Evolutionary conservation across 2,888 invertebrate species (phyloP).

Genomic region (Parelbella ahira): DNA sequence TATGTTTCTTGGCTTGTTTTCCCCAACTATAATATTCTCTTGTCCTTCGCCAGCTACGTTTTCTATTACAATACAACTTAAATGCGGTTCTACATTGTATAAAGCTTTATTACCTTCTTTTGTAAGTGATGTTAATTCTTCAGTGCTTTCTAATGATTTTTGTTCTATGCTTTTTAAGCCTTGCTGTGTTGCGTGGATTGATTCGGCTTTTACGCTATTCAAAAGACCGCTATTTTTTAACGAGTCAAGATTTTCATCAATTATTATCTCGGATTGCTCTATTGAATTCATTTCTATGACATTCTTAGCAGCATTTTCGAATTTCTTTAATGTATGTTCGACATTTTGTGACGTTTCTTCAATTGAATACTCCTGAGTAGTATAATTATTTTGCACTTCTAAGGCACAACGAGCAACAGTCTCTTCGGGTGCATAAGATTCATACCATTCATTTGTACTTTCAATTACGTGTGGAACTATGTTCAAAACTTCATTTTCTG

Average conservation of each 20-base stretch:
- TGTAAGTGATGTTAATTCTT: constrained; percentile 35
- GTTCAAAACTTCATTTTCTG: constrained; percentile 44
- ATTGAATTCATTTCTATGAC: constrained; percentile 48
- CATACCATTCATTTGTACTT: constrained; percentile 36
- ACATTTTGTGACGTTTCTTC: constrained; percentile 44
- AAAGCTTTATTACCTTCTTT: constrained; percentile 41
- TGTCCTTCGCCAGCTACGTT: constrained; percentile 63
- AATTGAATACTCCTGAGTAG: constrained; percentile 45
- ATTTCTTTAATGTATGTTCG: constrained; percentile 27
- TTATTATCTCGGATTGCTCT: constrained; percentile 45
- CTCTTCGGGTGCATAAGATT: constrained; percentile 36
- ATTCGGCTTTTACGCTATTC: constrained; percentile 34
- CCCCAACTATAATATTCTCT: constrained; percentile 50
- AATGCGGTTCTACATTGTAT: constrained; percentile 47
- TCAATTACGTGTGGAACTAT: constrained; percentile 49
- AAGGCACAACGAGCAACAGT: constrained; percentile 38
- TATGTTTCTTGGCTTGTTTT: constrained; percentile 59
- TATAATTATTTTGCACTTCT: constrained; percentile 50
- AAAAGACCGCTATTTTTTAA: constrained; percentile 24
- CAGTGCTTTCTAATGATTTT: constrained; percentile 46
- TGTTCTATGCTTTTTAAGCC: constrained; percentile 44
- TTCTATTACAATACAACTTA: constrained; percentile 50
- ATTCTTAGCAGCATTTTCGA: constrained; percentile 40
- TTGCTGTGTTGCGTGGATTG: constrained; percentile 44
- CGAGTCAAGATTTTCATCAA: constrained; percentile 38